phyloP scores from a whole-genome alignment of 2,797 vertebrate genomes.

The Macropus fuliginosus region DNA sequence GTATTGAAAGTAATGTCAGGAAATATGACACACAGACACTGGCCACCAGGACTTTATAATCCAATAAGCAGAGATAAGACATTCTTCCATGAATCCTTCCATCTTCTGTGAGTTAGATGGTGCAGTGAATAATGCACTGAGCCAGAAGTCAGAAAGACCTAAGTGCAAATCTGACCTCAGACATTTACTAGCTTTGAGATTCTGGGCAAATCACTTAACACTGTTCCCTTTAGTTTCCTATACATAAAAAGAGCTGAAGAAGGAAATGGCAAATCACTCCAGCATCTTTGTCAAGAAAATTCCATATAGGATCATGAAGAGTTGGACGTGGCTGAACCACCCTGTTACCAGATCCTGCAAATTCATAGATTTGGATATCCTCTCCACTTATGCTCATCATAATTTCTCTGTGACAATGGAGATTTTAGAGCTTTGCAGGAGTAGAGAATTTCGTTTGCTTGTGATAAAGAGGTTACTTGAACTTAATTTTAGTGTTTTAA shows the following conservation, averaged over 20 bases:
- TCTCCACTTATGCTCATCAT: not conserved
- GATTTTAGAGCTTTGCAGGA: not conserved
- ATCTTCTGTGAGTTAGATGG: not conserved
- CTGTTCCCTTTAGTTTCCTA: not conserved
- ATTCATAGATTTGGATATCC: not conserved
- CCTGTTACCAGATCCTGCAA: not conserved
- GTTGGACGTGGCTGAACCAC: not conserved
- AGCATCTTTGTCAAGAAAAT: not conserved
- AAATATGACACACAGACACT: not conserved
- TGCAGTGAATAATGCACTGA: not conserved
- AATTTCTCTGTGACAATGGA: not conserved
- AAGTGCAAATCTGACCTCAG: not conserved
- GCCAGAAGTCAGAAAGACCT: not conserved
- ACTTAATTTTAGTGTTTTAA: not conserved
- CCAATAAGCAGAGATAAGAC: not conserved
- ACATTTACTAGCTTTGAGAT: not conserved
- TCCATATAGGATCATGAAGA: not conserved
- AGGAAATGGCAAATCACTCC: not conserved
- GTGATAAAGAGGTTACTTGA: not conserved
- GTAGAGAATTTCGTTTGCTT: not conserved
- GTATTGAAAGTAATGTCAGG: not conserved
- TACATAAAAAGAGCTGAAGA: not conserved
- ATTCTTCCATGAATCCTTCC: not conserved
- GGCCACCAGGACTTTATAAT: not conserved
- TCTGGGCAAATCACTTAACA: not conserved